phyloP scores from a whole-genome alignment of 2,888 invertebrate genomes.

The Phragmatobia fuliginosa region DNA sequence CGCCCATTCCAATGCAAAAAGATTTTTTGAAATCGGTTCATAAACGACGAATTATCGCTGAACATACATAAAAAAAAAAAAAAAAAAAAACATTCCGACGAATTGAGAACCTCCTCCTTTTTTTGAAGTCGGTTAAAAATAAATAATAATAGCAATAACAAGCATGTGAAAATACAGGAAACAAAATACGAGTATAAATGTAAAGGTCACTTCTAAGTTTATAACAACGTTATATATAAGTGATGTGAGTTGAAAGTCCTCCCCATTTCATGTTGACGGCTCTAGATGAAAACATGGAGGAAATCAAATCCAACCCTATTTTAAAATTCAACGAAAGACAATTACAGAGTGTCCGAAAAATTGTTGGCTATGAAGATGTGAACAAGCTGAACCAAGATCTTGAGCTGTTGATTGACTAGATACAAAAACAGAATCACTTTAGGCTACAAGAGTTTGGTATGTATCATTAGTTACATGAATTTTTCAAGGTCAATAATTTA shows the following conservation, averaged over 20 bases:
- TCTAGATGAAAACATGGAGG: conserved; percentile 26
- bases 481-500: neutral
- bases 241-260: neutral
- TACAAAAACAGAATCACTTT: neutral
- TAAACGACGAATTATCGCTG: no score
- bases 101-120: no score
- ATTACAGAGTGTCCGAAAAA: conserved; percentile 40
- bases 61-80: no score
- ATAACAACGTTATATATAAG: neutral
- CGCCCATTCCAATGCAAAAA: no score
- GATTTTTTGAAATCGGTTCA: no score
- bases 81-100: no score
- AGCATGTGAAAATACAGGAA: neutral
- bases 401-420: neutral
- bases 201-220: neutral
- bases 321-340: conserved; percentile 41
- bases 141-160: neutral
- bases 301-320: conserved; percentile 24
- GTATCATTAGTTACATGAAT: neutral
- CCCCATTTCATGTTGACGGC: neutral
- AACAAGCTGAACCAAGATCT: neutral
- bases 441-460: neutral
- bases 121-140: neutral
- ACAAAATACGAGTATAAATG: neutral
- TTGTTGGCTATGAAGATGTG: conserved; percentile 41